Percentiles rank a stretch among this genome's conserved stretches.
Conservation (phyloP, 37 sponge, comb jelly and placozoan genomes). For the Bolinopsis microptera region DNA sequence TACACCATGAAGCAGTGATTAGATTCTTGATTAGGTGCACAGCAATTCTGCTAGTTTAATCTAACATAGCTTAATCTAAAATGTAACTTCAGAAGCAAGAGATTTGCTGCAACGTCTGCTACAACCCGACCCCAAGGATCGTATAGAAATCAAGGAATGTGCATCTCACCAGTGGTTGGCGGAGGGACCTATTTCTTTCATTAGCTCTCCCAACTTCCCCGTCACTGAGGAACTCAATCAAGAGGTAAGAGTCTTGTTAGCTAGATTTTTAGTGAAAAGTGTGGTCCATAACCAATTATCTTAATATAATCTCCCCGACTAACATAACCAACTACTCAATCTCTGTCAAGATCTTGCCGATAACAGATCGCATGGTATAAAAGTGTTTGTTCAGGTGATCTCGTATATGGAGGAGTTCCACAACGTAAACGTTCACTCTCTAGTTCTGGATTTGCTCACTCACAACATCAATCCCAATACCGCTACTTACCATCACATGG, state of each 20-base stretch:
- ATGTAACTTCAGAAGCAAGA: constrained; percentile 53
- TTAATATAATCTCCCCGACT: too few relatives aligned
- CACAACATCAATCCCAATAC: constrained; percentile 40
- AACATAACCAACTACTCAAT: too few relatives aligned
- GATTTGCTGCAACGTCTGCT: constrained; percentile 70
- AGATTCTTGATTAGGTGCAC: neutral
- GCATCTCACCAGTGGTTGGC: constrained; percentile 68
- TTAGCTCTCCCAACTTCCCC: constrained; percentile 42
- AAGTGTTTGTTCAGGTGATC: constrained; percentile 52
- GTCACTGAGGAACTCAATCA: constrained; percentile 66
- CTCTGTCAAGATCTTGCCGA: too few relatives aligned
- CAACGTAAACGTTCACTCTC: constrained; percentile 29
- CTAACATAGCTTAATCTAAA: too few relatives aligned
- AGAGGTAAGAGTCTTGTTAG: constrained; percentile 9
- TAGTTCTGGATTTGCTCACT: constrained; percentile 43
- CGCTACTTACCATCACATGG: constrained; percentile 59
- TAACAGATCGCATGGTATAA: too few relatives aligned
- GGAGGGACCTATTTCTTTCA: neutral
- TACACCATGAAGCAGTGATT: neutral
- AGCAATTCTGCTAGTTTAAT: too few relatives aligned
- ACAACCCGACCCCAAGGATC: constrained; percentile 61
- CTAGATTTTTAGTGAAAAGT: too few relatives aligned
- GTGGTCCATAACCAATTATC: too few relatives aligned
- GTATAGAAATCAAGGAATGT: constrained; percentile 65
- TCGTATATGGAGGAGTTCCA: constrained; percentile 43